Percentiles rank a stretch among this genome's conserved stretches.
These are phyloP conservation scores for Hesperophylax magnus DNA, from an alignment of 1,140 invertebrate genomes.

Conservation along the genomic window DNA sequence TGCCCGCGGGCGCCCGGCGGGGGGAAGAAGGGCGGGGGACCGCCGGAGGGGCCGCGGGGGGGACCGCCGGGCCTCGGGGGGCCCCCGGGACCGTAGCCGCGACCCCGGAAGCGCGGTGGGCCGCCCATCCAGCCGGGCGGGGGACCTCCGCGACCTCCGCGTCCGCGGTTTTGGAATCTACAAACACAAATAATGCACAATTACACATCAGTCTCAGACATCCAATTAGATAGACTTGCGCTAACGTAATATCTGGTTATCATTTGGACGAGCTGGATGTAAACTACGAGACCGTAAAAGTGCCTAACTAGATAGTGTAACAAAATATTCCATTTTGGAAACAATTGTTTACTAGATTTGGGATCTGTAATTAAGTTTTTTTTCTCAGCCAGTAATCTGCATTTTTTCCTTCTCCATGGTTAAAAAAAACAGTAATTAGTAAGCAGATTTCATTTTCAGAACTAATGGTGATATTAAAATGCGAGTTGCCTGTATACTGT, in stretches of 20 bases:
- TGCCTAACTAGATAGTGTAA: no score
- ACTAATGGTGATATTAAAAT: no score
- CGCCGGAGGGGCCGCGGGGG: conserved; percentile 76
- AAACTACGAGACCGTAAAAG: no score
- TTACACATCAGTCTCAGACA: background rate
- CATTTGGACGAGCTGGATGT: background rate
- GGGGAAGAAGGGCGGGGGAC: conserved; percentile 68
- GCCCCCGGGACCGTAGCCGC: conserved; percentile 73
- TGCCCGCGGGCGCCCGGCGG: conserved; percentile 67
- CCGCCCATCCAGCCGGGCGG: conserved; percentile 70
- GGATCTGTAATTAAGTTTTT: no score
- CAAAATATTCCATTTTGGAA: no score
- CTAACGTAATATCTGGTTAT: no score
- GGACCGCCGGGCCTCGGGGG: conserved; percentile 74
- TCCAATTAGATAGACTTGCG: background rate
- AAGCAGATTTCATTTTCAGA: no score
- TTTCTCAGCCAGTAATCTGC: no score
- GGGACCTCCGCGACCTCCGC: conserved; percentile 60
- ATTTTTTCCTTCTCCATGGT: no score
- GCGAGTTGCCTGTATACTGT: no score
- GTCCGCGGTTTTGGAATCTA: conserved; percentile 17
- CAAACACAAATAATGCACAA: background rate
- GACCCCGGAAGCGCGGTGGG: conserved; percentile 77
- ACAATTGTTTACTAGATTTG: no score
- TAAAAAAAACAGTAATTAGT: no score